Evolutionary conservation across 2,113 vertebrate species (phyloP).

Genomic region (Tachysurus vachellii): DNA sequence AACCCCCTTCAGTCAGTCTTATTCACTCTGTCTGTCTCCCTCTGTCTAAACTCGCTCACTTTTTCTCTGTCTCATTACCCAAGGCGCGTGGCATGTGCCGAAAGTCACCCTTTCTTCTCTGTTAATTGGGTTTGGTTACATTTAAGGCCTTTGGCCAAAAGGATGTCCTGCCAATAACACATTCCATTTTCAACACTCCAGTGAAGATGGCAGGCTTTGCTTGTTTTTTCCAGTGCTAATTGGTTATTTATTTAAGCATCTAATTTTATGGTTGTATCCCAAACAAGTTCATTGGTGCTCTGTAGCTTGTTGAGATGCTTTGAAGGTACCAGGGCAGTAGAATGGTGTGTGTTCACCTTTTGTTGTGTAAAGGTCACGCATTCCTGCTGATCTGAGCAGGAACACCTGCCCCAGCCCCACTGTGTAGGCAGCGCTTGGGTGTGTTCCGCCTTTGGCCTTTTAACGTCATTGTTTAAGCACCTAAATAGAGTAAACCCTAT

Average conservation of each 20-base stretch:
- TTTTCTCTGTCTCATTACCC: conserved; percentile 73
- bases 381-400: conserved; percentile 50
- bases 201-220: conserved; percentile 56
- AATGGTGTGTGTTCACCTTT: conserved; percentile 58
- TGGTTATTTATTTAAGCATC: conserved; percentile 75
- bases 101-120: conserved; percentile 72
- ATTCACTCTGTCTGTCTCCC: conserved; percentile 60
- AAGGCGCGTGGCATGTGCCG: conserved; percentile 67
- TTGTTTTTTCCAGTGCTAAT: conserved; percentile 62
- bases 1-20: conserved; percentile 52
- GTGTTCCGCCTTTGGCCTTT: conserved; percentile 32
- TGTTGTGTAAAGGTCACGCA: conserved; percentile 61
- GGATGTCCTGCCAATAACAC: conserved; percentile 73
- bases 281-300: conserved; percentile 14
- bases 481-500: conserved; percentile 11
- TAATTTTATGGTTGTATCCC: conserved; percentile 17
- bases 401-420: conserved; percentile 66
- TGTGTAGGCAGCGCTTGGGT: conserved; percentile 31
- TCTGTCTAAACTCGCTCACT: conserved; percentile 62
- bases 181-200: conserved; percentile 70
- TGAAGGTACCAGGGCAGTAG: conserved; percentile 27
- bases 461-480: conserved; percentile 12
- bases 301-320: conserved; percentile 34
- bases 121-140: conserved; percentile 82
- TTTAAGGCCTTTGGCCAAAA: conserved; percentile 74